These are phyloP conservation scores for Andinoacara biseriatus DNA, from an alignment of 2,113 vertebrate genomes.

Conservation along the genomic window DNA sequence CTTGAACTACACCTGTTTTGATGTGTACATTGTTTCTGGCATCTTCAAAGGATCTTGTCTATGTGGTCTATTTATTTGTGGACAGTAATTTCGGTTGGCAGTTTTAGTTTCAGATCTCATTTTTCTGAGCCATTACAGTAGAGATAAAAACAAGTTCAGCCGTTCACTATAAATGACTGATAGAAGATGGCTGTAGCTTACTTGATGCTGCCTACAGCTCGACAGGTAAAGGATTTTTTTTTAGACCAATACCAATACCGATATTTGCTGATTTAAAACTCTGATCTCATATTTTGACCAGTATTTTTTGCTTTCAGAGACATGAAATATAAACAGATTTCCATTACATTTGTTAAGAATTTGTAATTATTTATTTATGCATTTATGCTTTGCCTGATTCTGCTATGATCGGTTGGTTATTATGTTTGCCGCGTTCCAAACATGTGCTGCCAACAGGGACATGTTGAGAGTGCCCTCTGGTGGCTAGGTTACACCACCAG, in stretches of 20 bases:
- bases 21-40: not conserved
- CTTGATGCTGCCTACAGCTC: too few species aligned
- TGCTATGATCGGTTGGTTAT: not conserved
- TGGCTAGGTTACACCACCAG: accelerated
- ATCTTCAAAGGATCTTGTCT: not conserved
- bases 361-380: not conserved
- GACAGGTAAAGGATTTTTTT: too few species aligned
- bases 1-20: not conserved
- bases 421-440: not conserved
- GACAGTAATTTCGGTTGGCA: too few species aligned
- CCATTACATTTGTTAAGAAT: not conserved
- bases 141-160: not conserved
- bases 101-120: not conserved
- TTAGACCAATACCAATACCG: not conserved
- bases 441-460: not conserved
- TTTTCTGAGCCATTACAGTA: not conserved
- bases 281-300: accelerated
- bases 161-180: not conserved
- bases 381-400: not conserved
- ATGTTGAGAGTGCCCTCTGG: not conserved
- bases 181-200: not conserved
- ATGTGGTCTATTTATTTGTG: not conserved
- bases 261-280: not conserved
- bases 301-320: not conserved
- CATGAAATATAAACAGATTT: not conserved